Base-by-base conservation (phyloP, 2,113 vertebrate species). In the Platysternon megacephalum region DNA sequence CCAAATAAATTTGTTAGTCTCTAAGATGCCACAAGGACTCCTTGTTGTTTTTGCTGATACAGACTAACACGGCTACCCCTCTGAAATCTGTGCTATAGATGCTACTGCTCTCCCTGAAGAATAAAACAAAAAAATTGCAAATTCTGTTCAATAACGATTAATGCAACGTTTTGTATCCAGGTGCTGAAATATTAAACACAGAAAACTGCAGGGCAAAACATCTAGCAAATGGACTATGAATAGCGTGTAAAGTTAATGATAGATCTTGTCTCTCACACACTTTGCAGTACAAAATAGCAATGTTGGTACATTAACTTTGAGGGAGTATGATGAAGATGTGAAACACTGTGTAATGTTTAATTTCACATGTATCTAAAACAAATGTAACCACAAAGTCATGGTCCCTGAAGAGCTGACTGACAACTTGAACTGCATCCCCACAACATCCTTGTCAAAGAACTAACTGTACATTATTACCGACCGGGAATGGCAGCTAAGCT, bases 301-400 rank as follows among this genome's bases (percentile, higher is more conserved):
- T 88, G 83, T 80, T 86, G 55, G 86, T 92, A 93, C 82, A 86
- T 89, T 93, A 94, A 93, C 82, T 94, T 95, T 81, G 89, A 96
- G 84, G 28, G 12, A 95, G 78, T 78, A 80, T 95, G 94, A 97
- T 92, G 90, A 98, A 97, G 91, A 58, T 91, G 90, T 95, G 91
- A 87, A 97, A 97, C 79, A 96, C 81, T 97, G 79, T 48, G 35
- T 97, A 95, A 94, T 94, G 82, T 96, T 96, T 97, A 96, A 97
- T 91, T 96, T 89, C 90, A 96, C 76, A 83, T 84, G 65, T 88
- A 94, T 91, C 82, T 86, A 97, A 96, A 98, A 56, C 72, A 98
- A 98, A 97, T 98, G 97, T 97, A 93, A 65, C 89, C 88, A 91
- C 91, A 96, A 97, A 96, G 82, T 93, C 87, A 76, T 21, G 6